Percentiles rank a stretch among this genome's conserved stretches.
phyloP scores from a whole-genome alignment of 2,888 invertebrate species.

The Oligia strigilis region DNA sequence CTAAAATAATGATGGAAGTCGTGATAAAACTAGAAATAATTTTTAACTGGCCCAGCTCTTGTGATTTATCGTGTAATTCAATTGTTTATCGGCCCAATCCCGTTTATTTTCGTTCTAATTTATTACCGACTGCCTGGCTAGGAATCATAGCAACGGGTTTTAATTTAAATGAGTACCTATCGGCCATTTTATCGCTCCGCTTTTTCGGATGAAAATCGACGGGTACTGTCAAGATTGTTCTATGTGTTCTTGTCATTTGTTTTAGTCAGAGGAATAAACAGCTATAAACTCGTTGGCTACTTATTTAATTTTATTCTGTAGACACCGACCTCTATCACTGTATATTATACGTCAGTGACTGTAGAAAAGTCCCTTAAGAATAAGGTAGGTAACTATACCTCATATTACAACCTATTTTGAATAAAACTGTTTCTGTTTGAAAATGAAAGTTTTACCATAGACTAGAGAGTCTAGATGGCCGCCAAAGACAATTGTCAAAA shows the following conservation, averaged over 20 bases:
- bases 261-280: background rate
- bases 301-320: background rate
- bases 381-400: background rate
- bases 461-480: background rate
- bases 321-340: too few relatives aligned
- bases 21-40: constrained; percentile 55
- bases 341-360: too few relatives aligned
- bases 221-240: background rate
- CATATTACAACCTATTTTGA: constrained; percentile 6
- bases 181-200: constrained; percentile 4
- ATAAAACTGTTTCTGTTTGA: constrained; percentile 3
- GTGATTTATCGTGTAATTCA: constrained; percentile 70
- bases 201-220: constrained; percentile 17
- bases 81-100: constrained; percentile 68
- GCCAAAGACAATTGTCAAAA: constrained; percentile 21
- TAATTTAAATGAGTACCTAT: constrained; percentile 37
- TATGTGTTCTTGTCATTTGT: constrained; percentile 2
- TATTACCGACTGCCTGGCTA: constrained; percentile 58
- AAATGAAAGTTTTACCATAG: background rate
- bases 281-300: background rate
- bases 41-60: constrained; percentile 41
- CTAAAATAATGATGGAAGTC: constrained; percentile 32
- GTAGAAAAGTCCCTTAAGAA: background rate
- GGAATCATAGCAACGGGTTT: constrained; percentile 50
- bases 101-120: constrained; percentile 69